Evolutionary conservation across 2,797 vertebrate genomes (phyloP), one percentile per base, ranked within the genome.

Genomic region (Thamnophis elegans): DNA sequence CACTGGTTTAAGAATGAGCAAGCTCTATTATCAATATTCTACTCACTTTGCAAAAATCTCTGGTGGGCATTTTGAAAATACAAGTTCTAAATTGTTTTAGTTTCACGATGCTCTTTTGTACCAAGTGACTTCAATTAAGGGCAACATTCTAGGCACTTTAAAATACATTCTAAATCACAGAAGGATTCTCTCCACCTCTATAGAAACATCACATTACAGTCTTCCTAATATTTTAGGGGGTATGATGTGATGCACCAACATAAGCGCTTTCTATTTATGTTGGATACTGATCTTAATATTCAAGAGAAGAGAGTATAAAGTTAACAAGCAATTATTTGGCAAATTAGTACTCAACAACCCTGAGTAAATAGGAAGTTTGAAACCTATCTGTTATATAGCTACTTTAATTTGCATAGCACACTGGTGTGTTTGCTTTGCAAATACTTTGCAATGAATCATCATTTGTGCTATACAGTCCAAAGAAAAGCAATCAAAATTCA

Each of bases 401-500:
- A 97, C 97, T 98, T 97, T 97, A 98, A 98, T 98, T 98, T 98
- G 97, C 97, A 98, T 98, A 98, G 97, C 97, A 97, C 97, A 98
- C 98, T 98, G 97, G 97, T 98, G 98, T 98, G 98, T 98, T 98
- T 98, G 98, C 98, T 98, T 98, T 98, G 98, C 98, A 98, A 98
- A 98, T 98, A 98, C 97, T 98, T 98, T 98, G 97, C 98, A 98
- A 97, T 98, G 98, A 98, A 98, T 98, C 98, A 98, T 98, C 97
- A 97, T 98, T 98, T 98, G 98, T 98, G 97, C 97, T 98, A 98
- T 98, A 98, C 97, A 98, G 97, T 98, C 98, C 97, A 97, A 98
- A 98, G 98, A 98, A 98, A 98, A 98, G 97, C 98, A 98, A 98
- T 98, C 98, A 98, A 98, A 98, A 98, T 98, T 98, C 97, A 98